These are phyloP conservation scores for Batillaria attramentaria DNA, from an alignment of 1,140 invertebrate genomes.

Conservation along the genomic window DNA sequence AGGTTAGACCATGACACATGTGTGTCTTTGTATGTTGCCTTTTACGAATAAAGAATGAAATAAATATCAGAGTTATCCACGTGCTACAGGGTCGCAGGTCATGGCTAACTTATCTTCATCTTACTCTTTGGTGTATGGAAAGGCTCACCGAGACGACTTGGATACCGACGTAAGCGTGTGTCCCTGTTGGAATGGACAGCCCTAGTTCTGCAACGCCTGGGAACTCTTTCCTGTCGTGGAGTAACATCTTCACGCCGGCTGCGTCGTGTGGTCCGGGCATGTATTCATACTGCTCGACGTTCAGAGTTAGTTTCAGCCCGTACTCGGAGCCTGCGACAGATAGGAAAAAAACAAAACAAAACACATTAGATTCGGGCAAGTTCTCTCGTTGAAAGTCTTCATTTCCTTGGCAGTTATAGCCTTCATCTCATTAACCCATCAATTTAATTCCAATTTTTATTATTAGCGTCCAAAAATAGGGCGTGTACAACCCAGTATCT, in stretches of 20 bases:
- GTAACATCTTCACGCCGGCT: constrained; percentile 61
- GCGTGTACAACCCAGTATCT: too few relatives aligned
- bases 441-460: too few relatives aligned
- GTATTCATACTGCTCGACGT: constrained; percentile 68
- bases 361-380: too few relatives aligned
- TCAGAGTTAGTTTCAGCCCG: constrained; percentile 61
- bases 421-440: too few relatives aligned
- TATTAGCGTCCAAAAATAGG: too few relatives aligned
- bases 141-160: constrained; percentile 50
- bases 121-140: too few relatives aligned
- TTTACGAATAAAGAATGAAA: neutral
- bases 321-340: constrained; percentile 64
- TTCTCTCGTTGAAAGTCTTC: too few relatives aligned
- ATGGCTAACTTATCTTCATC: too few relatives aligned
- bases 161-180: constrained; percentile 62
- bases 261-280: constrained; percentile 62
- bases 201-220: constrained; percentile 63
- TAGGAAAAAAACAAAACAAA: too few relatives aligned
- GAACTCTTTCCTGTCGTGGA: constrained; percentile 56
- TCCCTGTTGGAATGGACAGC: constrained; percentile 59
- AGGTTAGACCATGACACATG: neutral
- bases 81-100: too few relatives aligned
- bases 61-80: neutral
- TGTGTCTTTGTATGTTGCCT: too few relatives aligned
- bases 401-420: too few relatives aligned